phyloP scores from a whole-genome alignment of 2,797 vertebrate species.

The Gephyroberyx darwinii region DNA sequence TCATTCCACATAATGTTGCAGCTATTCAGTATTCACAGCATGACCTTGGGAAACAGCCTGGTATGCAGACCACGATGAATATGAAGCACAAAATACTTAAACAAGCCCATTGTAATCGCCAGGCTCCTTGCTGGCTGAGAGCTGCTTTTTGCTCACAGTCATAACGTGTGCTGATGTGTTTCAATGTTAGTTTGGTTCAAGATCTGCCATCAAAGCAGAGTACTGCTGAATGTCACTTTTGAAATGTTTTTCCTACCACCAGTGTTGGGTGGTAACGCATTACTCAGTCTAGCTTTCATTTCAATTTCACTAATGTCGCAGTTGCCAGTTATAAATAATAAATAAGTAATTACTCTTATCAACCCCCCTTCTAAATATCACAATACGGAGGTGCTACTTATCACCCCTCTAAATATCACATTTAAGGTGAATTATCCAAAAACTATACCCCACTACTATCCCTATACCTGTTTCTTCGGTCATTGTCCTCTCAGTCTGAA shows the following conservation, averaged over 20 bases:
- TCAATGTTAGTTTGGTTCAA: not conserved
- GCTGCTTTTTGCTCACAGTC: conserved; percentile 10
- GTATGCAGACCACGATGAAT: conserved; percentile 67
- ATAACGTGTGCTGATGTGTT: not conserved
- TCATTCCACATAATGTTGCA: conserved; percentile 65
- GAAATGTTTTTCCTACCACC: no score
- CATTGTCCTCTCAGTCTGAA: no score
- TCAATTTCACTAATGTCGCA: no score
- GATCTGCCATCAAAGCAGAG: no score
- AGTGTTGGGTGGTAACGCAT: no score
- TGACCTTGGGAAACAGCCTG: conserved; percentile 68
- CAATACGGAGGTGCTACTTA: not conserved
- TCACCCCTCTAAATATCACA: not conserved
- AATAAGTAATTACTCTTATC: not conserved
- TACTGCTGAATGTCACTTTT: no score
- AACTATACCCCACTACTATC: no score
- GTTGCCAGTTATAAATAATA: no score
- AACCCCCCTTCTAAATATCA: not conserved
- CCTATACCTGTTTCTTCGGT: no score
- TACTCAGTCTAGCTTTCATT: no score
- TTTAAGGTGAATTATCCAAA: not conserved
- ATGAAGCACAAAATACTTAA: conserved; percentile 46
- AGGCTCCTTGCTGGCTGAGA: conserved; percentile 45
- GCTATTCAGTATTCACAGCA: conserved; percentile 75
- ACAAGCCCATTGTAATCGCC: conserved; percentile 59